Percentiles rank a stretch among this genome's conserved stretches.
phyloP scores from a whole-genome alignment of 2,888 invertebrate species.

The Lasioglossum vierecki region DNA sequence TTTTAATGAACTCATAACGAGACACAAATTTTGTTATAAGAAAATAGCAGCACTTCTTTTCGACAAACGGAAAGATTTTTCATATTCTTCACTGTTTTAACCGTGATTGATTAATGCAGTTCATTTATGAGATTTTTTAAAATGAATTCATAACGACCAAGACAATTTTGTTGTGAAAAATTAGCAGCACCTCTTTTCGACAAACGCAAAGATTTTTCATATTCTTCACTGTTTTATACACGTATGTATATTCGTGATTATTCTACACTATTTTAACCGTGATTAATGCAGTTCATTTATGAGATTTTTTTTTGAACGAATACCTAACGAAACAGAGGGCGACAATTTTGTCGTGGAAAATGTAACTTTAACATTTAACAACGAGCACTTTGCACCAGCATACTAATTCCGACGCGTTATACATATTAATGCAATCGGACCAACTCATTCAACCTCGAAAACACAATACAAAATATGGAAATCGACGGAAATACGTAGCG shows the following conservation, averaged over 20 bases:
- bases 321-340: background rate
- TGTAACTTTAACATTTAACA: background rate
- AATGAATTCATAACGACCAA: too few species aligned
- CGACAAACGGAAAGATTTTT: background rate
- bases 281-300: background rate
- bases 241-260: too few species aligned
- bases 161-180: too few species aligned
- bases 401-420: background rate
- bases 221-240: background rate
- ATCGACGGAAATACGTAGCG: conserved; percentile 4
- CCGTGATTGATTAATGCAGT: too few species aligned
- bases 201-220: background rate
- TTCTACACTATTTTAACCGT: background rate
- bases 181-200: background rate
- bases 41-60: background rate
- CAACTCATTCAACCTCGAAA: background rate
- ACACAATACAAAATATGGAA: conserved; percentile 21
- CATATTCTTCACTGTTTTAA: background rate
- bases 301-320: background rate
- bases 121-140: too few species aligned
- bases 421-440: background rate
- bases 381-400: background rate
- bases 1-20: too few species aligned
- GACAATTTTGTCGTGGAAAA: background rate
- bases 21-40: too few species aligned